Evolutionary conservation across 2,113 vertebrate species (phyloP), one percentile per base, ranked within the genome.

Genomic region (Elephas maximus): DNA sequence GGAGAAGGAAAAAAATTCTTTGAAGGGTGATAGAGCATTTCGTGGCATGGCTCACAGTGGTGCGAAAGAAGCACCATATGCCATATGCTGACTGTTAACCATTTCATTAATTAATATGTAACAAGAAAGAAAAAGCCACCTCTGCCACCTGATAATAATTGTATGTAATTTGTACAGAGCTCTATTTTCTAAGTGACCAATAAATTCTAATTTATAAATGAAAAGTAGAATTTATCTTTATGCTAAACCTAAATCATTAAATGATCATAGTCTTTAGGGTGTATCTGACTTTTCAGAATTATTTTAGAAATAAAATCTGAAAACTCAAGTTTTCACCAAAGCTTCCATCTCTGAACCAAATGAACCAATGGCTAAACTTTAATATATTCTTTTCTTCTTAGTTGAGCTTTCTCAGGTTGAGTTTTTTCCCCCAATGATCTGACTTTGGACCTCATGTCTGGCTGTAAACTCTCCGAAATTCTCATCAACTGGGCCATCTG

Each of bases 81-180:
- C 74, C 60, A 87, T 79, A 74, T 93, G 30, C 92, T 9, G 14
- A 95, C 33, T 92, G 69, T 76, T 87, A 95, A 93, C 57, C 11
- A 78, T 85, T 97, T 79, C 21, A 78, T 88, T 95, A 93, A 78
- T 89, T 92, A 96, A 93, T 37, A 84, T 92, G 77, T 69, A 81
- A 88, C 44, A 92, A 83, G 82, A 81, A 69, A 87, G 17, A 63
- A 90, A 71, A 96, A 80, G 28, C 74, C 51, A 86, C 10, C 69
- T 74, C 45, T 80, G 20, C 93, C 24, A 74, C n/a, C n/a, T 6
- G 90, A 11, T 91, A 67, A 90, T 51, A 65, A 24, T 2, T 2
- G 0, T 37, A 65, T 96, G 24, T 45, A 84, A 87, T 90, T 69
- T 71, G 8, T 76, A 0, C 5, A 60, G 8, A 81, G 2, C 30